Base-by-base conservation (phyloP, 2,888 invertebrate genomes). In the Taphrorychus bicolor region DNA sequence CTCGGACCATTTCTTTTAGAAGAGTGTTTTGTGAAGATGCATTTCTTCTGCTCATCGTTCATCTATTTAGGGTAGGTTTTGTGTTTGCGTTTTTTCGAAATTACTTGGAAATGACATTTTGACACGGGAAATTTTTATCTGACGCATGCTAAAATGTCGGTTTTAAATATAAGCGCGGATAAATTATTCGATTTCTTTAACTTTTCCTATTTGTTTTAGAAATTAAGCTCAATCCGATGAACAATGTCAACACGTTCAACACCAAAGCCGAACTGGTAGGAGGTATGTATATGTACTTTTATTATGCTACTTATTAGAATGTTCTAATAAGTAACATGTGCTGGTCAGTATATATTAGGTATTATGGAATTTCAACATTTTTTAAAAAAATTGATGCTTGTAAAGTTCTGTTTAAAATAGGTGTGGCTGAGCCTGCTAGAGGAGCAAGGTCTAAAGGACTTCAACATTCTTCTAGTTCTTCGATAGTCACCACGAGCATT, bases 191-290 rank as follows among this genome's bases (percentile, higher is more conserved):
- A 58, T 45, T 21, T 42, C 11, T 18, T 58, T 51, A 21, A 16
- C 2, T 5, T 48, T 59, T 22, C 73, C 74, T 75, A 70, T 82
- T 82, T 82, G 82, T 71, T n/a, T n/a, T 80, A 83, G 83, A 83
- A 79, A 83, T 83, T 71, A 83, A 82, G 77, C 79, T 83, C 62
- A 82, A 82, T 65, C 81, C 82, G 41, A 81, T 81, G 70, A 80
- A 80, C 67, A 79, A 82, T 42, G 81, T 81, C 70, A 80, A 80
- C 67, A 79, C 82, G 61, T 80, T 80, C 65, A 82, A 82, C 75
- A 82, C 82, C 74, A 82, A 82, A 68, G 79, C 83, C 69, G 81
- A 81, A 75, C 80, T 83, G 72, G 78, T 82, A 42, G 83, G 82
- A 77, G 83, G 83, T 83, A 76, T 82, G 66, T 49, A 16, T 32